phyloP scores from a whole-genome alignment of 2,888 invertebrate species.

The Zaprionus lineosus region DNA sequence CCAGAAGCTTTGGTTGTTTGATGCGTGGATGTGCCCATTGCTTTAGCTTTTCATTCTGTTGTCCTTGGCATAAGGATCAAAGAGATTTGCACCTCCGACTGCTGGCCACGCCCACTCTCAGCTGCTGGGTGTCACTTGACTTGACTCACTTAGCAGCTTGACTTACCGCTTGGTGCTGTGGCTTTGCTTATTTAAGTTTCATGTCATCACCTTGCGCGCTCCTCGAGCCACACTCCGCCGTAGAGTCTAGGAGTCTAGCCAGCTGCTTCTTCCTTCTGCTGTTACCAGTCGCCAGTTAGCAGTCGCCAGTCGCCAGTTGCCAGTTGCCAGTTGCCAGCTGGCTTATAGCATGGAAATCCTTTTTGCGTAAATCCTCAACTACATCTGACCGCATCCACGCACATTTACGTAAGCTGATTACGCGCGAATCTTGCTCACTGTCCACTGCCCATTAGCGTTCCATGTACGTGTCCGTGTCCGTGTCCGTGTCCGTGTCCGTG shows the following conservation, averaged over 20 bases:
- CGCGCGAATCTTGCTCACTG: conserved; percentile 38
- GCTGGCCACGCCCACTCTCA: conserved; percentile 1
- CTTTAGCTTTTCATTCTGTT: neutral
- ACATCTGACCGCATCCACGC: conserved; percentile 66
- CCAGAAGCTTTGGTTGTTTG: no score
- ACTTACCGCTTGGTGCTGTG: conserved; percentile 38
- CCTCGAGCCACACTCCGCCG: no score
- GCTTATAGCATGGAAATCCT: conserved; percentile 61
- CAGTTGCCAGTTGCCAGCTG: conserved; percentile 14
- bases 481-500: neutral
- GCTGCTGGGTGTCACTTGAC: conserved; percentile 27
- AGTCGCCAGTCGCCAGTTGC: conserved; percentile 3
- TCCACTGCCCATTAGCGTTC: conserved; percentile 47
- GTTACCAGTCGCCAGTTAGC: no score
- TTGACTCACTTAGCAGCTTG: conserved; percentile 43
- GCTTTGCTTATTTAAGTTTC: conserved; percentile 21
- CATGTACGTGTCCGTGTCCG: conserved; percentile 7
- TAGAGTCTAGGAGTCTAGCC: no score
- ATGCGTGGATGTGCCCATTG: neutral
- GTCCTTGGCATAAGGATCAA: neutral
- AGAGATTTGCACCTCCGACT: neutral
- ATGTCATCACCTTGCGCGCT: conserved; percentile 11
- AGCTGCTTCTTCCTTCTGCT: conserved; percentile 1
- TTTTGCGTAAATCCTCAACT: conserved; percentile 59
- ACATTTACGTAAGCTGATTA: conserved; percentile 74